phyloP scores from a whole-genome alignment of 2,797 vertebrate species.

The Dipus sagitta region DNA sequence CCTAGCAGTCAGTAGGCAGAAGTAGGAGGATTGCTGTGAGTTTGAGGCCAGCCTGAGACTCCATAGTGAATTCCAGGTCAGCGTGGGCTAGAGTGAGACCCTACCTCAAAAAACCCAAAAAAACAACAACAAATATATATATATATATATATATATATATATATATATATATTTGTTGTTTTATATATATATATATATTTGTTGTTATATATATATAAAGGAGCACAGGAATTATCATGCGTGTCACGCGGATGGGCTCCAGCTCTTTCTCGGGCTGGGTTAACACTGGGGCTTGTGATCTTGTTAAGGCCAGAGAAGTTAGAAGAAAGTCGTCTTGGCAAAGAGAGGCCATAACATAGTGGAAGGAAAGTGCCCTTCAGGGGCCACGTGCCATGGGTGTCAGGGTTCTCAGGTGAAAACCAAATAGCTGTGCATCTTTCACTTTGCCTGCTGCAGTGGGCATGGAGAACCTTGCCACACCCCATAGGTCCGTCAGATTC shows the following conservation, averaged over 20 bases:
- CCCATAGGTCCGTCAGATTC: not conserved
- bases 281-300: not conserved
- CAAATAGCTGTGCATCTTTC: slow-evolving; percentile 1
- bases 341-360: slow-evolving; percentile 58
- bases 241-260: not conserved
- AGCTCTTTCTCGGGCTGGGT: slow-evolving; percentile 8
- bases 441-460: not conserved
- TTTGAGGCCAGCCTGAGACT: no score
- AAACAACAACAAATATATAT: no score
- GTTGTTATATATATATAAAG: no score
- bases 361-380: slow-evolving; percentile 48
- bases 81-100: no score
- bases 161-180: no score
- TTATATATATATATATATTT: no score
- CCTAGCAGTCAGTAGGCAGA: no score
- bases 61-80: no score
- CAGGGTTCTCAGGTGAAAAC: not conserved
- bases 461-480: not conserved
- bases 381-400: not conserved
- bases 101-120: no score
- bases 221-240: not conserved
- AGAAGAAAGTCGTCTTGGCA: not conserved
- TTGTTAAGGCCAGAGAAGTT: slow-evolving; percentile 45
- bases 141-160: no score
- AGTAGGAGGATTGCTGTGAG: no score